Base-by-base conservation (phyloP, 2,797 vertebrate species). In the Limosa lapponica region DNA sequence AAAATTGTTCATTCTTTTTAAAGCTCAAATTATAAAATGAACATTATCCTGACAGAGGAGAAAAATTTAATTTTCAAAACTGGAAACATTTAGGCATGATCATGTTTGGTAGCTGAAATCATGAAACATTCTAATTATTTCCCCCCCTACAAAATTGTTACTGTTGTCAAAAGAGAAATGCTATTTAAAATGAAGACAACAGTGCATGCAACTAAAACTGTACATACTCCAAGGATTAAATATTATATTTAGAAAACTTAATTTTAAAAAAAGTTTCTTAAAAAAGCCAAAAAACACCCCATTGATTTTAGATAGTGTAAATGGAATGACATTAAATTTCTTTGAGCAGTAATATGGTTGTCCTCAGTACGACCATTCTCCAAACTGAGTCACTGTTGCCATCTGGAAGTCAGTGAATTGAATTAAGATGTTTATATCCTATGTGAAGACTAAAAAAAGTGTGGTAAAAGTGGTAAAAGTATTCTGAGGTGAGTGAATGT, bases 361-460 rank as follows among this genome's bases (percentile, higher is more conserved):
- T 75, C 65, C 75, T 96, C 57, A 57, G 66, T 27, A 74, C 24
- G 49, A 52, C 62, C 65, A n/a, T 54, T 71, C 86, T 89, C 55
- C 59, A 92, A 61, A 90, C 25, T 64, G 79, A 92, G 59, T 64
- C 80, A 87, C 72, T 88, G 37, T 62, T 83, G 59, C 64, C 66
- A 85, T 69, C 91, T 95, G 93, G 78, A 95, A 93, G 58, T 11
- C 86, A 82, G 16, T 69, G 73, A 67, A 83, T 23, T 87, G 61
- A 87, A 90, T 82, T 78, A 89, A 74, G 61, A 72, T 59, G 25
- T 34, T 90, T 82, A 4, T n/a, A 19, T 43, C 41, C 59, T 55
- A 51, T 0, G 1, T 11, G 28, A 82, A 77, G 18, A 36, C 27
- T 66, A 11, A 72, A 64, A 92, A 59, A 71, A n/a, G 1, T 3